Evolutionary conservation across 2,888 invertebrate genomes (phyloP), one percentile per base, ranked within the genome.

Genomic region (Pristionchus arcanus): DNA sequence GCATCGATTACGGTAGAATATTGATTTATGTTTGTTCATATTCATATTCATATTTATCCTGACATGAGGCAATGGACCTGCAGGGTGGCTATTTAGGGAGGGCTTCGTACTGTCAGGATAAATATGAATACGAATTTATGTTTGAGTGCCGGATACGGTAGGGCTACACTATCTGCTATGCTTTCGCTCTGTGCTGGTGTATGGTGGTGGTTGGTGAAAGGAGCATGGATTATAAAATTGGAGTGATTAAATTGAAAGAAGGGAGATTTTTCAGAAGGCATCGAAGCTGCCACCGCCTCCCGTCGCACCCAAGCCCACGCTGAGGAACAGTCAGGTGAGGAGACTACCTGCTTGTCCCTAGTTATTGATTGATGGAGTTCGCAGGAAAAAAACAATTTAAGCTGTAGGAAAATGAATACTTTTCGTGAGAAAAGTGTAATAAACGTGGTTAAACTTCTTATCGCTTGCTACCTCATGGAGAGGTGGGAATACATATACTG

Each of bases 281-380:
- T 90, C 91, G 34, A 90, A 87, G 68, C 85, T 90, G 55, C 91
- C 96, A 91, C 96, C 96, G 91, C 91, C 96, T 96, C 91, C 96
- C 96, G 55, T 96, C 96, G 93, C 92, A 91, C 91, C 92, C 91
- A 90, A 92, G 71, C 91, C 91, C 13, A 90, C 90, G 28, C 66
- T 91, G 42, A 89, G 90, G 25, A 81, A 71, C 4, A 87, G 90
- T 28, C 91, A 91, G 89, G 85, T 90, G 25, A 19, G 16, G 16
- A 59, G n/a, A n/a, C n/a, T n/a, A n/a, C n/a, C n/a, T n/a, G n/a
- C n/a, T n/a, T n/a, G n/a, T n/a, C n/a, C 59, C 19, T 1, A 59
- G 13, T 59, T 49, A 49, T 49, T 49, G 42, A 49, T 49, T 49
- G 13, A 11, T 49, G 42, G n/a, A n/a, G n/a, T n/a, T n/a, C n/a